A percentile compares a stretch with the other conserved stretches of the same genome.
Conservation (phyloP, 2,113 vertebrate genomes). For the Poecilia latipinna region DNA sequence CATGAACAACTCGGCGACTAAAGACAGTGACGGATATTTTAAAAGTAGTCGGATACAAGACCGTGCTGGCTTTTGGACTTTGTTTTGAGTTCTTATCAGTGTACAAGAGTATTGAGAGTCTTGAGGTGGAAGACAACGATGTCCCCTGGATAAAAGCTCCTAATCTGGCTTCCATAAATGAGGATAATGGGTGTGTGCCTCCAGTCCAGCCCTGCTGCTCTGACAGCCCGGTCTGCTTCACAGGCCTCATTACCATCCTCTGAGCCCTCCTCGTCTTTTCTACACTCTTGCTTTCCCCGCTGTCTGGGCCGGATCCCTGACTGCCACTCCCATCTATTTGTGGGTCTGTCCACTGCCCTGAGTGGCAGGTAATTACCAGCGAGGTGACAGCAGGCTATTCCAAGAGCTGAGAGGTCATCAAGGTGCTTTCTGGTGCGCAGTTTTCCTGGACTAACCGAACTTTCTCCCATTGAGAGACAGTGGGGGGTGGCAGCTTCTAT, state of each 20-base stretch:
- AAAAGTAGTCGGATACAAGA: constrained; percentile 21
- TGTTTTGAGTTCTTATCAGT: constrained; percentile 14
- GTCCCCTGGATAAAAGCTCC: constrained; percentile 50
- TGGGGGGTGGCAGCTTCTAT: too few species aligned
- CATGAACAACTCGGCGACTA: background rate
- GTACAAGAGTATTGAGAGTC: background rate
- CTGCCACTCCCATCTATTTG: constrained; percentile 45
- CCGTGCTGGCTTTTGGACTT: constrained; percentile 5
- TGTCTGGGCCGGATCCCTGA: constrained; percentile 46
- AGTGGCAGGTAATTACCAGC: constrained; percentile 75
- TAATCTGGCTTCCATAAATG: constrained; percentile 50
- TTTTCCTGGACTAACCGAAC: constrained; percentile 37
- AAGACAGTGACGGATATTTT: background rate
- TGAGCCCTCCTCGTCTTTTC: constrained; percentile 29
- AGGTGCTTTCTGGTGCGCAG: constrained; percentile 10
- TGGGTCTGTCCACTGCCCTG: constrained; percentile 49
- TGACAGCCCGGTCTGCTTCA: constrained; percentile 61
- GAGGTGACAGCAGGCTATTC: constrained; percentile 69
- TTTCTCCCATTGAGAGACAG: constrained; percentile 34
- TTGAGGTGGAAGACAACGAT: constrained; percentile 44
- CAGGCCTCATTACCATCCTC: constrained; percentile 60
- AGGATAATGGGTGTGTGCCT: constrained; percentile 42
- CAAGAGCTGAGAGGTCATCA: constrained; percentile 61
- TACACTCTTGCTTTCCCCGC: constrained; percentile 8
- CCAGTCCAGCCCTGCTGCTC: constrained; percentile 40